These are phyloP conservation scores for Columba janthina DNA, from an alignment of 2,113 vertebrate species.

Conservation along the genomic window DNA sequence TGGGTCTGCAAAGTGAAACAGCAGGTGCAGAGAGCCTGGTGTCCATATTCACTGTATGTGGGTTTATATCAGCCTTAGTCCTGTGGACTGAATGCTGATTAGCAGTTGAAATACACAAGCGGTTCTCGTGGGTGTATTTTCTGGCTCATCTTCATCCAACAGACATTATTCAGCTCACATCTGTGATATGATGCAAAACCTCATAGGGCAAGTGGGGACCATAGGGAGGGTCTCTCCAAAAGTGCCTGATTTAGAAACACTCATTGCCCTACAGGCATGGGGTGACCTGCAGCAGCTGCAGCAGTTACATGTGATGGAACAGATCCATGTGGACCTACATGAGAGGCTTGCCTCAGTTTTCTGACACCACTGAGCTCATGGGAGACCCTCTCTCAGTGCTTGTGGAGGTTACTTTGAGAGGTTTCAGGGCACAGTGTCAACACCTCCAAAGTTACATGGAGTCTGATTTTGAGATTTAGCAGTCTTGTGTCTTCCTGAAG, in stretches of 20 bases:
- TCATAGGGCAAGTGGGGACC: accelerated
- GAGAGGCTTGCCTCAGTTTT: background rate
- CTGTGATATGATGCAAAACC: background rate
- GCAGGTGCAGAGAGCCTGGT: accelerated
- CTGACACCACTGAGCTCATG: background rate
- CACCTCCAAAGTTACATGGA: background rate
- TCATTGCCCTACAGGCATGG: background rate
- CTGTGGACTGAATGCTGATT: background rate
- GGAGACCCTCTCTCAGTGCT: background rate
- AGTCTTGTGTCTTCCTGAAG: background rate
- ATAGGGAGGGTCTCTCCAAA: background rate
- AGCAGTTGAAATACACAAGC: background rate
- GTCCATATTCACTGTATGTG: background rate
- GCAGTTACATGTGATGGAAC: background rate
- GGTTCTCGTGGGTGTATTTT: background rate
- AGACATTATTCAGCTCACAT: background rate
- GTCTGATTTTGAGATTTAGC: background rate
- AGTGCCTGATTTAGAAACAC: background rate
- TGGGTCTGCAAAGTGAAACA: background rate
- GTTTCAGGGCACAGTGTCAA: background rate
- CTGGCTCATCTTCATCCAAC: background rate
- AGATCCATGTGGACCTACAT: background rate
- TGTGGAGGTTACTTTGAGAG: background rate
- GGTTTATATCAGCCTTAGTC: background rate
- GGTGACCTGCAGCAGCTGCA: background rate